phyloP scores from a whole-genome alignment of 2,797 vertebrate species.

The Melanotaenia parkinsoni region DNA sequence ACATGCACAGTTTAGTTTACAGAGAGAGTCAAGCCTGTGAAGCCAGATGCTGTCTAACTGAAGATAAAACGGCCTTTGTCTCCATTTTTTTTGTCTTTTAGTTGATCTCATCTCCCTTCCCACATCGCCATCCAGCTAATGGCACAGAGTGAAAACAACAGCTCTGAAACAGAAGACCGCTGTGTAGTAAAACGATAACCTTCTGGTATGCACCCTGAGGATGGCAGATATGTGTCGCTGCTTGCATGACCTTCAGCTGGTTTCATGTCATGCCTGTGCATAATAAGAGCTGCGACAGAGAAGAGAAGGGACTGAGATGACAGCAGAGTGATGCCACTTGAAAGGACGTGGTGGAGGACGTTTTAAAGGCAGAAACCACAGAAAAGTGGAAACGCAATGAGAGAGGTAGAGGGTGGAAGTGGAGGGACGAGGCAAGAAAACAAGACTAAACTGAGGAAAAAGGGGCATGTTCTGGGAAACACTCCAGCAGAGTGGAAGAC shows the following conservation, averaged over 20 bases:
- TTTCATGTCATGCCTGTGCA: constrained; percentile 55
- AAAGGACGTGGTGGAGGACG: background rate
- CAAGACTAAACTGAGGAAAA: background rate
- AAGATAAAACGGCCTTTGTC: constrained; percentile 4
- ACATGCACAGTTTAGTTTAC: background rate
- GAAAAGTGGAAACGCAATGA: background rate
- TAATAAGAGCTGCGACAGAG: constrained; percentile 47
- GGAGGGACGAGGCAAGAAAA: background rate
- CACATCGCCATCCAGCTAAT: constrained; percentile 8
- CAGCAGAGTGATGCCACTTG: background rate
- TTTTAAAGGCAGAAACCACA: background rate
- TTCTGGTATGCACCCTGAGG: constrained; percentile 24
- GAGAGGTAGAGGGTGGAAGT: background rate
- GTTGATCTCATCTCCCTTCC: background rate
- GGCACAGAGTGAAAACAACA: too few species aligned
- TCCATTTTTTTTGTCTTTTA: constrained; percentile 2
- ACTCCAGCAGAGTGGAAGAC: background rate
- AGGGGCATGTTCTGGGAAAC: background rate
- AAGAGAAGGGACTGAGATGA: background rate
- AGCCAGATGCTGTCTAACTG: constrained; percentile 51
- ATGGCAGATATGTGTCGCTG: constrained; percentile 31
- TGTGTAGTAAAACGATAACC: constrained; percentile 38
- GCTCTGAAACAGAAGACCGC: constrained; percentile 47
- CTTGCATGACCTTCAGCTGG: constrained; percentile 56
- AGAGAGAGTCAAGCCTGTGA: constrained; percentile 6